These are phyloP conservation scores for Taxidea taxus DNA, from an alignment of 2,113 vertebrate genomes.

Conservation along the genomic window DNA sequence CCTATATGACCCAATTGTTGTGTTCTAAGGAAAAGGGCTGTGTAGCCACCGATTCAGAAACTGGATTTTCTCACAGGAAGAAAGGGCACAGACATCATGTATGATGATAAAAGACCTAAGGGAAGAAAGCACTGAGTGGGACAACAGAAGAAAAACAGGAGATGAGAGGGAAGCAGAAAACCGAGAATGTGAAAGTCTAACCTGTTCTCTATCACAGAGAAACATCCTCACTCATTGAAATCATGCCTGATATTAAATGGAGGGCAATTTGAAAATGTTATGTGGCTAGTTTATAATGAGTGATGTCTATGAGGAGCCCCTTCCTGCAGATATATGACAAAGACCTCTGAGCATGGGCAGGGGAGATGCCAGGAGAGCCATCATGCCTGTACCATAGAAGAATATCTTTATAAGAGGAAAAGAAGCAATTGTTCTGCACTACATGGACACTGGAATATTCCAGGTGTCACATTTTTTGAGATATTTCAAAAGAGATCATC, in stretches of 20 bases:
- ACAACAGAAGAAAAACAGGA: not conserved
- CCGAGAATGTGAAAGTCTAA: not conserved
- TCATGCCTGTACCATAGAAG: too few relatives aligned
- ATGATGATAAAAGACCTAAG: too few relatives aligned
- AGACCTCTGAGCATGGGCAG: too few relatives aligned
- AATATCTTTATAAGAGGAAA: not conserved
- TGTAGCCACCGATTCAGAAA: not conserved
- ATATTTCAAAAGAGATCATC: not conserved
- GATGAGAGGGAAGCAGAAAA: not conserved
- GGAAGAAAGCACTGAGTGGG: not conserved
- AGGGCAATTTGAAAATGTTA: not conserved
- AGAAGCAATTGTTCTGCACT: not conserved
- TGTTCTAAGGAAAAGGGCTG: not conserved
- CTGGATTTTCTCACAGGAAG: not conserved
- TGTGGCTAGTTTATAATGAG: not conserved
- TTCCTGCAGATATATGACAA: not conserved
- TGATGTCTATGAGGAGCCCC: not conserved
- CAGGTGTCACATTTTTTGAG: not conserved
- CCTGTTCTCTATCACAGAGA: not conserved
- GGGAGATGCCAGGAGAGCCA: too few relatives aligned
- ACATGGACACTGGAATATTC: not conserved
- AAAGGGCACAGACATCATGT: not conserved
- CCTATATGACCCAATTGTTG: not conserved
- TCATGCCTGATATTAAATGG: not conserved
- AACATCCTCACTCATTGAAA: not conserved